Evolutionary conservation across 2,888 invertebrate genomes (phyloP), one percentile per base, ranked within the genome.

Genomic region (Heliconius ethilla): DNA sequence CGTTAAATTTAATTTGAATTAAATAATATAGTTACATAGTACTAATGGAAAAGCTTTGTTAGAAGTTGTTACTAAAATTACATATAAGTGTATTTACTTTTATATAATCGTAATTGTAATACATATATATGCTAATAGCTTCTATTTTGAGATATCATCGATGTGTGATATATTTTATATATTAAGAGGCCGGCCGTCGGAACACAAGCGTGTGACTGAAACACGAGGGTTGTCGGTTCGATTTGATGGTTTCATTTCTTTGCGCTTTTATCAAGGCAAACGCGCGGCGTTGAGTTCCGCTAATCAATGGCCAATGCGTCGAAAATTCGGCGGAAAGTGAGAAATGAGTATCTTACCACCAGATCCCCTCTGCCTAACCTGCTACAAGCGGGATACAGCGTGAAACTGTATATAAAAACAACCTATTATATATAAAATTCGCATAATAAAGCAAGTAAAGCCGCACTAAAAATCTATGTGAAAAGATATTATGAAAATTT

Each of bases 21-120:
- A 29, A 18, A 27, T 55, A 70, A 55, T 27, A 51, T 6, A n/a
- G 5, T 6, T 70, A 29, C 5, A 4, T 37, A 51, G 45, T 2
- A 22, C 18, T 70, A 51, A 70, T 70, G 55, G 51, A 55, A 70
- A 70, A 70, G 70, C 55, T 55, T 70, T 70, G 55, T 55, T 29
- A 37, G 67, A n/a, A 67, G 37, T 67, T 33, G 37, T 13, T 40
- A 25, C 7, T 7, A 51, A 51, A 51, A 2, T 22, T 6, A 51
- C 18, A 51, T 51, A 18, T 51, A 51, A 51, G 18, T 51, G 18
- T 22, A 51, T 51, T 18, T 51, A 51, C 0, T 18, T 18, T 18
- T 15, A 15, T 1, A 51, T 45, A 45, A 45, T 45, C 5, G 15
- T 45, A 33, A 33, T 33, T 7, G 7, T 33, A 33, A 33, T 7